Base-by-base conservation (phyloP, 2,113 vertebrate species). In the Empidonax traillii region DNA sequence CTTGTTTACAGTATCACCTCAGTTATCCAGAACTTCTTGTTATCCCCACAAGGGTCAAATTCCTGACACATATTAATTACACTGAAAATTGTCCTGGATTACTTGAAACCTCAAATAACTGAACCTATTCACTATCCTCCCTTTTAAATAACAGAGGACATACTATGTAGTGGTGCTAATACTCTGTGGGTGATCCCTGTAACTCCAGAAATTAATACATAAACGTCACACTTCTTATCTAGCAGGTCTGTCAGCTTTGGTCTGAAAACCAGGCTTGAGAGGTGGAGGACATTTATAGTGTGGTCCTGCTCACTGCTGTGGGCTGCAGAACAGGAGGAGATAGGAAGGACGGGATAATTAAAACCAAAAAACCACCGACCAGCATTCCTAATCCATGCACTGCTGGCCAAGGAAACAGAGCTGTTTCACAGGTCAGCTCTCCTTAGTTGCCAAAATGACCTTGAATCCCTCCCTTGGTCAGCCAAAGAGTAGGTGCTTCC, bases 31-130 rank as follows among this genome's bases (percentile, higher is more conserved):
- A 92, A 71, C 44, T 82, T 74, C 5, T 31, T 91, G 88, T 90
- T 94, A 95, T 91, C 94, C 85, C 66, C 66, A 85, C 58, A 93
- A 87, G 67, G 72, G 85, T 94, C 94, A 96, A 90, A 95, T 89
- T 96, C 94, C 69, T 96, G 76, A 87, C 72, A 52, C 75, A 69
- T 93, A 97, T 97, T 95, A 96, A 93, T 97, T 96, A 94, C 90
- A 93, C 20, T 76, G 86, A 96, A 96, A 96, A 95, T 92, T 95
- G 62, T 83, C 58, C 49, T 85, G 69, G 76, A 95, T 94, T 95
- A 95, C 88, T 78, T 87, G 76, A 97, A 97, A 91, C 90, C 66
- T 92, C 90, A 90, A 95, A 82, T 87, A 95, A 81, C 83, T 82
- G 73, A 89, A 92, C 31, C 52, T 87, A 89, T 72, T 90, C 90